Percentiles rank a stretch among this genome's conserved stretches.
These are phyloP conservation scores for Eudemis profundana DNA, from an alignment of 2,888 invertebrate genomes.

Conservation along the genomic window DNA sequence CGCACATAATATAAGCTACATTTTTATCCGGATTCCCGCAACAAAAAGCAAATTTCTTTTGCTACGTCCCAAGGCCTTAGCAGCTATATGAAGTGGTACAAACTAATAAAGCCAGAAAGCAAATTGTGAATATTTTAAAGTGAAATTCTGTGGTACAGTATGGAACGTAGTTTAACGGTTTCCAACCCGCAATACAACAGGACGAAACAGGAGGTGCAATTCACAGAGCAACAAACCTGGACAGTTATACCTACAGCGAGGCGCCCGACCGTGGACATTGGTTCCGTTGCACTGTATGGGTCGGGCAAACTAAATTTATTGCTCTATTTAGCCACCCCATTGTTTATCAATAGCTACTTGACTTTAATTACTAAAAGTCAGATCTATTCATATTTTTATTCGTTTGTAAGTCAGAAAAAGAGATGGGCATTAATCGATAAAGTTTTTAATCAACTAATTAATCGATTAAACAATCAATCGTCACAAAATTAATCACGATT, in stretches of 20 bases:
- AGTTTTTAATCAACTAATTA: no score
- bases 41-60: no score
- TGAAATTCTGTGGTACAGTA: no score
- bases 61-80: no score
- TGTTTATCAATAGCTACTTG: conserved; percentile 10
- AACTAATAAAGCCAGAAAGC: no score
- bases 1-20: no score
- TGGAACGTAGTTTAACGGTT: neutral
- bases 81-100: no score
- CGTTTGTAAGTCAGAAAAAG: neutral
- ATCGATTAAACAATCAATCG: no score
- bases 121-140: no score
- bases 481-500: no score
- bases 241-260: conserved; percentile 32
- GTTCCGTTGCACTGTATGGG: conserved; percentile 17
- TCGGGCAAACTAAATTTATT: conserved; percentile 33
- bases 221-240: conserved; percentile 15
- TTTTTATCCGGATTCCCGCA: no score
- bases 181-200: conserved; percentile 9
- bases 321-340: conserved; percentile 2
- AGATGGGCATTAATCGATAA: no score
- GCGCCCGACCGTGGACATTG: conserved; percentile 10
- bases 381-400: neutral
- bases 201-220: conserved; percentile 6
- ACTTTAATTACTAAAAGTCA: neutral